Percentiles rank a stretch among this genome's conserved stretches.
These are phyloP conservation scores for Callyntrura sp. DNA, from an alignment of 2,888 invertebrate species.

Conservation along the genomic window DNA sequence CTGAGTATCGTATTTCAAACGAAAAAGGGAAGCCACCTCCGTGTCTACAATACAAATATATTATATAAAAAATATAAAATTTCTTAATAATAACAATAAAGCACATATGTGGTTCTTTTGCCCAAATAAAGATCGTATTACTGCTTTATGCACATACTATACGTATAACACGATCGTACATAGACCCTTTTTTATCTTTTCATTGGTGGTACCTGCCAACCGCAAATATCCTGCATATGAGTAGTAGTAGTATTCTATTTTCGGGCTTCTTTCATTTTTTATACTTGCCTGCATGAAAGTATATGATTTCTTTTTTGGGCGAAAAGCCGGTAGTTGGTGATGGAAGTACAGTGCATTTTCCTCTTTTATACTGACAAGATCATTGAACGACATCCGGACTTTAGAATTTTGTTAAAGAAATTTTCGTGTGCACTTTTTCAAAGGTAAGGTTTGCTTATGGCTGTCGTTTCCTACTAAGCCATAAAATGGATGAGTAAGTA, in stretches of 20 bases:
- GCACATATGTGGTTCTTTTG: constrained; percentile 12
- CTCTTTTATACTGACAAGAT: background rate
- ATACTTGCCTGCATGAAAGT: constrained; percentile 20
- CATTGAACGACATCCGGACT: constrained; percentile 43
- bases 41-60: constrained; percentile 1
- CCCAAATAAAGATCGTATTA: background rate
- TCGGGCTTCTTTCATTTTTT: background rate
- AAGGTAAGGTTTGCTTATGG: background rate
- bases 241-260: constrained; percentile 41
- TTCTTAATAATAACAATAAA: constrained; percentile 46
- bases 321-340: background rate
- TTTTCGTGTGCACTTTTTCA: background rate
- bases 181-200: background rate
- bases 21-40: constrained; percentile 55
- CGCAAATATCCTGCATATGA: constrained; percentile 58
- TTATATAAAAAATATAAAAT: constrained; percentile 15
- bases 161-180: background rate
- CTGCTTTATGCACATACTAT: too few species aligned
- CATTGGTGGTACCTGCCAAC: constrained; percentile 58
- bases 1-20: constrained; percentile 64
- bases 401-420: background rate
- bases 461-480: background rate
- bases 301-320: constrained; percentile 46
- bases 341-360: background rate
- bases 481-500: constrained; percentile 45